A percentile compares a stretch with the other conserved stretches of the same genome.
Evolutionary conservation across 1,140 invertebrate species (phyloP).

Genomic region (Ceratosolen fusciceps): DNA sequence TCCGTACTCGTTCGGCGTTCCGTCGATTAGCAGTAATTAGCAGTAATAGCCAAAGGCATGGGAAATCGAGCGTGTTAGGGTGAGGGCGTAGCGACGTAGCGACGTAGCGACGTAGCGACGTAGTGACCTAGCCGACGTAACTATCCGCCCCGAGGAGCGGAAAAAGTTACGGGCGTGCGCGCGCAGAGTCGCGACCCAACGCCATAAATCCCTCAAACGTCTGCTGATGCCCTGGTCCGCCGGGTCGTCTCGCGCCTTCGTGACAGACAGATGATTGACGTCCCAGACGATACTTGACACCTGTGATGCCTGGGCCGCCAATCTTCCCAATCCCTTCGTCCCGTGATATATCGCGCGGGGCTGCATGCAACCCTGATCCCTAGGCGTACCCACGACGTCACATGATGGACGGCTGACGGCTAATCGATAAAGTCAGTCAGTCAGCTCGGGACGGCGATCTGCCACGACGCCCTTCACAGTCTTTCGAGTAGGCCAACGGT

Average conservation of each 20-base stretch:
- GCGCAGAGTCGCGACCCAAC: background rate
- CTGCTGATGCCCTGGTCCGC: slow-evolving; percentile 70
- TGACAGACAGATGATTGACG: slow-evolving; percentile 72
- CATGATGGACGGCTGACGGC: slow-evolving; percentile 70
- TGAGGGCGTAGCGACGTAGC: too few relatives aligned
- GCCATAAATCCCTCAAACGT: slow-evolving; percentile 71
- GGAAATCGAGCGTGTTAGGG: too few relatives aligned
- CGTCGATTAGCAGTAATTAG: too few relatives aligned
- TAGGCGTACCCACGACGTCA: slow-evolving; percentile 69
- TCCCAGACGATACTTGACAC: slow-evolving; percentile 43
- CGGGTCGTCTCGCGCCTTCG: slow-evolving; percentile 66
- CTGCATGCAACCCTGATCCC: slow-evolving; percentile 65
- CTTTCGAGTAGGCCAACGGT: background rate
- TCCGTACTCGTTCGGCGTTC: too few relatives aligned
- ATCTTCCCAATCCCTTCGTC: background rate
- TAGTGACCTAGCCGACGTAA: too few relatives aligned
- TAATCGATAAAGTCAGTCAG: slow-evolving; percentile 69
- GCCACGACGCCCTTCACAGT: background rate
- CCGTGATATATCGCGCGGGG: background rate
- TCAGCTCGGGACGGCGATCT: background rate
- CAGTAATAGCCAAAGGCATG: too few relatives aligned
- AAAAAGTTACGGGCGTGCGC: background rate
- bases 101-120: too few relatives aligned
- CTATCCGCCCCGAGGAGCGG: background rate
- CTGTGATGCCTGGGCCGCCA: slow-evolving; percentile 18